These are phyloP conservation scores for Bembecia ichneumoniformis DNA, from an alignment of 2,888 invertebrate species.

Conservation along the genomic window DNA sequence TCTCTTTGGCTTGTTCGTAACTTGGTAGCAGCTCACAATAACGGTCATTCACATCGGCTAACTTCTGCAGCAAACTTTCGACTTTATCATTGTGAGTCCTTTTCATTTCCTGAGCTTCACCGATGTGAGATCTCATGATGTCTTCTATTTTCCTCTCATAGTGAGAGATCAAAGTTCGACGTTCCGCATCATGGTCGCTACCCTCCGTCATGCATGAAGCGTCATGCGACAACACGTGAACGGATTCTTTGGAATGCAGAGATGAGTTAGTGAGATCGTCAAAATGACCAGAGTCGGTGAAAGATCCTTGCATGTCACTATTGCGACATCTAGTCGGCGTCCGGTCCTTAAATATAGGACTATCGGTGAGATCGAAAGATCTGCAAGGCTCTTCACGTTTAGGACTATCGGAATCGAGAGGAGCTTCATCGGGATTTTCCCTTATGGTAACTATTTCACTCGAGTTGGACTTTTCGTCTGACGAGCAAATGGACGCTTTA, in stretches of 20 bases:
- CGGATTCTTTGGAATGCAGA: conserved; percentile 83
- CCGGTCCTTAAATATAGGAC: conserved; percentile 58
- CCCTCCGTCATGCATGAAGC: conserved; percentile 66
- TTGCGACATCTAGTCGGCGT: conserved; percentile 58
- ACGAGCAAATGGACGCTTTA: conserved; percentile 84
- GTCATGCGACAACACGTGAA: conserved; percentile 69
- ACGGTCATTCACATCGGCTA: conserved; percentile 81
- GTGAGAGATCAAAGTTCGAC: conserved; percentile 76
- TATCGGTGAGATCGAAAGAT: conserved; percentile 61
- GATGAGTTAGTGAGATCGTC: conserved; percentile 86
- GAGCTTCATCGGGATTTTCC: conserved; percentile 73
- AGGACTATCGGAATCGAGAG: conserved; percentile 42
- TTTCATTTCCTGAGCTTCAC: conserved; percentile 82
- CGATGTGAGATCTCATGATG: conserved; percentile 72
- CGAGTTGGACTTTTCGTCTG: conserved; percentile 84
- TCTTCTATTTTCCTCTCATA: conserved; percentile 85
- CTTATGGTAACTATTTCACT: conserved; percentile 82
- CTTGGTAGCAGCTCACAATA: conserved; percentile 84
- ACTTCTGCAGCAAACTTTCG: conserved; percentile 79
- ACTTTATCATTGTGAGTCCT: conserved; percentile 85
- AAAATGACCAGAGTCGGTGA: conserved; percentile 89
- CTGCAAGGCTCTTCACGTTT: conserved; percentile 49
- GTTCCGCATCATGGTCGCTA: conserved; percentile 75
- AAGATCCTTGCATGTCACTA: conserved; percentile 80
- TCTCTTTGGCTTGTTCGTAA: conserved; percentile 81